Base-by-base conservation (phyloP, 1,140 invertebrate genomes). In the Leptinotarsa lineolata region DNA sequence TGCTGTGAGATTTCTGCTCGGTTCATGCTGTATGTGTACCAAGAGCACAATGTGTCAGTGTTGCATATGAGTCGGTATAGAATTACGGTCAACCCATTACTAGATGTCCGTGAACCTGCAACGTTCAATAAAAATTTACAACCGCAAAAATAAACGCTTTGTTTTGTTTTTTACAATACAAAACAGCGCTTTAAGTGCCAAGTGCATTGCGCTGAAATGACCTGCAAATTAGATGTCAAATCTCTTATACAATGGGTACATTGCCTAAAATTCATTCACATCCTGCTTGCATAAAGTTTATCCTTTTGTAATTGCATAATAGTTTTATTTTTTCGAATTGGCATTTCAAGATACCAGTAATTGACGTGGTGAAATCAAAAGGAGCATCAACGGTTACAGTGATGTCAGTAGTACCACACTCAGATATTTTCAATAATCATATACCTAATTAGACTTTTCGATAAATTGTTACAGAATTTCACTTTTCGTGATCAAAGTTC, bases 261-360 rank as follows among this genome's bases (percentile, higher is more conserved):
- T 71, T 71, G 59, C 69, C 69, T 44, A 71, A 71, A 71, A 63
- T 63, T 63, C 60, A 44, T 45, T 63, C 24, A 61, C 58, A 44
- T 63, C 59, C 69, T 44, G 58, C 30, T 30, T 63, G 20, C 61
- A 63, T 22, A 21, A 46, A 20, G 30, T 59, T 22, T n/a, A 58
- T 59, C 68, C 48, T 70, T 22, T 59, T 70, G 68, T 71, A 71
- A 71, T 71, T 71, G 69, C 69, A 71, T 71, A 71, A 71, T 71
- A 63, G 69, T 71, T 71, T 63, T 71, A 71, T 71, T 71, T 71
- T 71, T 68, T 68, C 24, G 30, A 45, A 54, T 21, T 24, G 46
- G 15, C 48, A 22, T 39, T 39, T 39, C 30, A 39, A 39, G 30
- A 8, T 39, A 39, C 30, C 30, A 2, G 8, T 39, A 39, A 39